A percentile compares a stretch with the other conserved stretches of the same genome.
Evolutionary conservation across 2,888 invertebrate genomes (phyloP).

Genomic region (Hipparchia sbordonii): DNA sequence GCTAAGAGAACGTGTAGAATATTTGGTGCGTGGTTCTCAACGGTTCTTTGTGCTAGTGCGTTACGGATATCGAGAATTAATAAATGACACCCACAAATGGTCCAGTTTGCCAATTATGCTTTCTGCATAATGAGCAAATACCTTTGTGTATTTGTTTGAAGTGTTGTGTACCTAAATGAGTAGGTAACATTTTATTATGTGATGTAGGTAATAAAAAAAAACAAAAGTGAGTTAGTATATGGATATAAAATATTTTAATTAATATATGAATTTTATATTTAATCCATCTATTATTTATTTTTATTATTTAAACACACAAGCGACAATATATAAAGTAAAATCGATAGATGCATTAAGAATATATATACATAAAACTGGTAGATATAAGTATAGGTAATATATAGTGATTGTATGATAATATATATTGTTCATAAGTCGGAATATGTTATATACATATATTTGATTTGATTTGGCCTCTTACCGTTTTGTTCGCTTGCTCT

Average conservation of each 20-base stretch:
- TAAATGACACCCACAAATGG: conserved; percentile 79
- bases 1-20: conserved; percentile 24
- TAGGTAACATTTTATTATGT: conserved; percentile 43
- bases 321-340: conserved; percentile 23
- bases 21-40: conserved; percentile 34
- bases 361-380: conserved; percentile 19
- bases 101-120: conserved; percentile 78
- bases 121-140: conserved; percentile 82
- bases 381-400: background rate
- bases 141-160: conserved; percentile 58
- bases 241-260: conserved; percentile 24
- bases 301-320: conserved; percentile 26
- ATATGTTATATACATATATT: background rate
- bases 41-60: conserved; percentile 36
- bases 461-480: conserved; percentile 61
- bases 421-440: background rate
- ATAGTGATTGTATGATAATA: background rate
- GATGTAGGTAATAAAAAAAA: conserved; percentile 29
- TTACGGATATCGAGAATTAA: conserved; percentile 28
- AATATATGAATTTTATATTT: conserved; percentile 21
- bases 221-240: conserved; percentile 24
- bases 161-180: conserved; percentile 53
- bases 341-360: conserved; percentile 23
- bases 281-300: conserved; percentile 13
- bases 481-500: conserved; percentile 94